A percentile compares a stretch with the other conserved stretches of the same genome.
Evolutionary conservation across 2,113 vertebrate genomes (phyloP).

Genomic region (Pteruthius melanotis): DNA sequence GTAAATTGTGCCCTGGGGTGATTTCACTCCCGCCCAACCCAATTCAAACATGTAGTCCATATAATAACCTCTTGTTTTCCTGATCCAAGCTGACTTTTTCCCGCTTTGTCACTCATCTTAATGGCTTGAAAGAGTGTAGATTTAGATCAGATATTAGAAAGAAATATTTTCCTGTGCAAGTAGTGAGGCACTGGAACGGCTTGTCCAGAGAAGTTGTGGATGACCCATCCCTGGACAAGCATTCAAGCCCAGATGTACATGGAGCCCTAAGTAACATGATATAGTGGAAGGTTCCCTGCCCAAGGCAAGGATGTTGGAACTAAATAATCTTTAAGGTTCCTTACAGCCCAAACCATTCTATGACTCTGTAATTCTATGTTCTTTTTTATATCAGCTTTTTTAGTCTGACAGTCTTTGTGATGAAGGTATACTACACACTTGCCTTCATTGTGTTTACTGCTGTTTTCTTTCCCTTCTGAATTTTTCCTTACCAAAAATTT

Average conservation of each 20-base stretch:
- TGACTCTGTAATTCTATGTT: not conserved
- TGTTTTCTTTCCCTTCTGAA: not conserved
- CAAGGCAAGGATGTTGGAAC: not conserved
- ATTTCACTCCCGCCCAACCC: not conserved
- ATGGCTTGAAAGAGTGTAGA: not conserved
- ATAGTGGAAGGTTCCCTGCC: not conserved
- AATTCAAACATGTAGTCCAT: not conserved
- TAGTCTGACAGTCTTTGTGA: not conserved
- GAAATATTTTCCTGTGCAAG: not conserved
- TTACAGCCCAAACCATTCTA: not conserved
- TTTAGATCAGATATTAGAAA: not conserved
- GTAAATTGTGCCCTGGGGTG: not conserved
- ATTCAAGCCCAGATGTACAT: not conserved
- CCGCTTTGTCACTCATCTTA: not conserved
- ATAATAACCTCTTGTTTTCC: not conserved
- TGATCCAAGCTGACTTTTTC: not conserved
- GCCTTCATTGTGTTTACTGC: not conserved
- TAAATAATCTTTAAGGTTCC: not conserved
- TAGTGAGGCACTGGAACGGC: not conserved
- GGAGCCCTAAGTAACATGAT: not conserved
- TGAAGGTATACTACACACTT: rapidly evolving
- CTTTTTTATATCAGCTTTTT: not conserved
- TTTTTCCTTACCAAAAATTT: not conserved
- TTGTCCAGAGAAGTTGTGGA: not conserved
- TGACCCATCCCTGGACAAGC: not conserved